These are phyloP conservation scores for Crotophaga sulcirostris DNA, from an alignment of 2,113 vertebrate genomes.

Conservation along the genomic window DNA sequence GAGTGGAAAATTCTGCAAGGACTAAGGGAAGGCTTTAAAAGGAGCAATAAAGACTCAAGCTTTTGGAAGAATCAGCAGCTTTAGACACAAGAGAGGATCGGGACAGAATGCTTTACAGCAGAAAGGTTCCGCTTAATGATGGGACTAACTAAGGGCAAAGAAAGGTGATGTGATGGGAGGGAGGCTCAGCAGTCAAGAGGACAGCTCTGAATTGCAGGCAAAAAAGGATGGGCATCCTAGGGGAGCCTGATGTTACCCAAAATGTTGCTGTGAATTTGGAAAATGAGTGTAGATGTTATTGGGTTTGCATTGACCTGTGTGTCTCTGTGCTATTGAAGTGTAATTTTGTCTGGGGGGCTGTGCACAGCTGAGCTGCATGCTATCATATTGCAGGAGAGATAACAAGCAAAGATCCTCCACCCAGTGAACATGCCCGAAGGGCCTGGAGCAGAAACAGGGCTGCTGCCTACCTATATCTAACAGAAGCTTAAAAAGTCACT, in stretches of 20 bases:
- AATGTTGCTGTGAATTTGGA: slow-evolving; percentile 1
- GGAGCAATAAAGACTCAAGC: neutral
- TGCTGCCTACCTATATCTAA: slow-evolving; percentile 26
- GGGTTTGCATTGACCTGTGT: neutral
- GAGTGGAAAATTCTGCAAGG: neutral
- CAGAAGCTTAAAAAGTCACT: slow-evolving; percentile 13
- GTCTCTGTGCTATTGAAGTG: neutral
- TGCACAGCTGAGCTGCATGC: neutral
- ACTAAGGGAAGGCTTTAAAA: neutral
- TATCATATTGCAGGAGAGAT: slow-evolving; percentile 7
- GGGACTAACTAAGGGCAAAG: neutral
- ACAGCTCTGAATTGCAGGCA: neutral
- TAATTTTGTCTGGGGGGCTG: neutral
- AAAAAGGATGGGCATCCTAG: neutral
- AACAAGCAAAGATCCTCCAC: slow-evolving; percentile 15
- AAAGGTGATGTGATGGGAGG: neutral
- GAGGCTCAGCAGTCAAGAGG: neutral
- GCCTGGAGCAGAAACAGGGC: slow-evolving; percentile 1
- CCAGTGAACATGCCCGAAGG: neutral
- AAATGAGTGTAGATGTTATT: neutral
- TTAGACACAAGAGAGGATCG: neutral
- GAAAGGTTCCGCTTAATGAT: neutral
- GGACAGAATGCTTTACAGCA: neutral
- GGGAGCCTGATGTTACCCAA: neutral
- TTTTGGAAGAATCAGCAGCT: neutral